Conservation (phyloP, 2,888 invertebrate genomes). For the Crematogaster levior region DNA sequence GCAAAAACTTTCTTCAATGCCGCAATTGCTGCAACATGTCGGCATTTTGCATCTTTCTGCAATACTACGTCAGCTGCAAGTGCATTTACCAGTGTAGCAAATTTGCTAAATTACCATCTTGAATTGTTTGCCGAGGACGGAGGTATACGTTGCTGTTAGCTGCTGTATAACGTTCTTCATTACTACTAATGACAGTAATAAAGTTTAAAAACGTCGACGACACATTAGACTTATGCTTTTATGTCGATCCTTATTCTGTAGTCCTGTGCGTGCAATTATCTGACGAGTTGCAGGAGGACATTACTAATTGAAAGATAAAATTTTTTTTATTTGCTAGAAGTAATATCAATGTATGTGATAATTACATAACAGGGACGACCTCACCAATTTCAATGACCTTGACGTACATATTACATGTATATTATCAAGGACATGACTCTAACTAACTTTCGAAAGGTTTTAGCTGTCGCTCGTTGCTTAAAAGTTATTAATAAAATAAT, state of each 20-base stretch:
- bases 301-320: too few relatives aligned
- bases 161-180: not conserved
- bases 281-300: not conserved
- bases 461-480: too few relatives aligned
- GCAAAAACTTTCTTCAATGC: conserved; percentile 52
- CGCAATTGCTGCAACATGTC: conserved; percentile 26
- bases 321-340: not conserved
- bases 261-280: not conserved
- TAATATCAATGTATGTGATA: too few relatives aligned
- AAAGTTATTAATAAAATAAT: too few relatives aligned
- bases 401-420: too few relatives aligned
- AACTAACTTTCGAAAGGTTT: too few relatives aligned
- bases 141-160: conserved; percentile 3
- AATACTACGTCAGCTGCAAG: conserved; percentile 28
- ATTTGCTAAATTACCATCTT: conserved; percentile 37
- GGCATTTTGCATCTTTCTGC: conserved; percentile 42
- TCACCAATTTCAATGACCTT: too few relatives aligned
- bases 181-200: conserved; percentile 24
- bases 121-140: conserved; percentile 14
- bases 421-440: too few relatives aligned
- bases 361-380: too few relatives aligned
- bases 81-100: conserved; percentile 28
- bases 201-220: conserved; percentile 3
- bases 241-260: not conserved
- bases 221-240: conserved; percentile 6